Conservation (phyloP, 2,797 vertebrate species). For the Hypotaenidia philippensis region DNA sequence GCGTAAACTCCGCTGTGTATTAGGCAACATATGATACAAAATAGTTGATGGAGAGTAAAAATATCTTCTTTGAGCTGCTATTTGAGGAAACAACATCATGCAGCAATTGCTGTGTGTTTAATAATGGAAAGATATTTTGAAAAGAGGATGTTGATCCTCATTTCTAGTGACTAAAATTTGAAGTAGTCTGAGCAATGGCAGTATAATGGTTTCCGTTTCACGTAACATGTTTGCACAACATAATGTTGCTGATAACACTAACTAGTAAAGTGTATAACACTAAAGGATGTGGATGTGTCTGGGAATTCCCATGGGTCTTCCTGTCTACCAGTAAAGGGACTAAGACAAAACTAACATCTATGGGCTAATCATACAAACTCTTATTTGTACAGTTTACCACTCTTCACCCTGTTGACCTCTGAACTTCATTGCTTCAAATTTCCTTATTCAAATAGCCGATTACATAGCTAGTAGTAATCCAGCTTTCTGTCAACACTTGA, state of each 20-base stretch:
- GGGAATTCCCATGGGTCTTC: slow-evolving; percentile 57
- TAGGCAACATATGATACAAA: neutral
- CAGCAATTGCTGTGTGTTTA: neutral
- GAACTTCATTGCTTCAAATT: neutral
- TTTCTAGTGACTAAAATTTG: slow-evolving; percentile 54
- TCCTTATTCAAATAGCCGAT: neutral
- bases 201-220: slow-evolving; percentile 60
- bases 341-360: neutral
- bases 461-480: neutral
- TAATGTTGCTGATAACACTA: neutral
- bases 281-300: slow-evolving; percentile 11
- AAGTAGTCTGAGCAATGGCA: slow-evolving; percentile 16
- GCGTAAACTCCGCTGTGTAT: neutral
- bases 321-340: slow-evolving; percentile 24
- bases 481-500: neutral
- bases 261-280: neutral
- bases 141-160: slow-evolving; percentile 50
- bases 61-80: neutral
- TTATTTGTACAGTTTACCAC: neutral
- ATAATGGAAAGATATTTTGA: slow-evolving; percentile 16
- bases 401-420: slow-evolving; percentile 2
- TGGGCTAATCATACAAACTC: neutral
- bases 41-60: neutral
- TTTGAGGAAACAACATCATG: slow-evolving; percentile 36
- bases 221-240: slow-evolving; percentile 60